These are phyloP conservation scores for Typhlichthys eigenmanni DNA, from an alignment of 2,797 vertebrate species.

Conservation along the genomic window DNA sequence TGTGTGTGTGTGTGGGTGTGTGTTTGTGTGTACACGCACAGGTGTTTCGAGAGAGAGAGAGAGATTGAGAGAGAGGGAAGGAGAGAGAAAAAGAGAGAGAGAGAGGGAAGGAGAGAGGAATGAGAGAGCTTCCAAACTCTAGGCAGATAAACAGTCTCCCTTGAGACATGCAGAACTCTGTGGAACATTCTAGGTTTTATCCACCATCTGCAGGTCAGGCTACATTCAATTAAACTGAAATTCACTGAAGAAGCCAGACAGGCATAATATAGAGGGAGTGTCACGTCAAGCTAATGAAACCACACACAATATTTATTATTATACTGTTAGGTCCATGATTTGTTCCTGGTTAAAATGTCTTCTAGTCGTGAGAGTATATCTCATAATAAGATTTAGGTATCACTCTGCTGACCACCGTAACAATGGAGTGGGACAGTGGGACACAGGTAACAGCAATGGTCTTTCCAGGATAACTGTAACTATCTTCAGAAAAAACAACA, in stretches of 20 bases:
- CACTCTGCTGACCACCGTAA: no score
- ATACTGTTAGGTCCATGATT: background rate
- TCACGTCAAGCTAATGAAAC: conserved; percentile 1
- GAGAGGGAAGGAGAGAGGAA: conserved; percentile 1
- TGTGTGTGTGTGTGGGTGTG: conserved; percentile 1
- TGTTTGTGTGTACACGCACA: background rate
- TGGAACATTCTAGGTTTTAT: conserved; percentile 22
- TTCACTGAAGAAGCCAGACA: conserved; percentile 14
- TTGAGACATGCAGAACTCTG: conserved; percentile 30
- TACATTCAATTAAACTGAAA: conserved; percentile 25
- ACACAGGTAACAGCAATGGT: no score
- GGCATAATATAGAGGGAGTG: conserved; percentile 3
- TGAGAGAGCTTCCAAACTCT: conserved; percentile 55
- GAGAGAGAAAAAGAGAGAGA: conserved; percentile 10
- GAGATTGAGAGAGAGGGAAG: conserved; percentile 6
- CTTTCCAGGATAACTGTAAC: no score
- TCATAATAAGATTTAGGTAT: no score
- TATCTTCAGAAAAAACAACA: no score
- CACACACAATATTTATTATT: background rate
- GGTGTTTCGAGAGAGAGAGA: background rate
- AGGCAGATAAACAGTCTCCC: conserved; percentile 53
- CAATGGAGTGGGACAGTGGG: no score
- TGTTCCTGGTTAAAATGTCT: no score
- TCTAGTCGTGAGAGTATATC: no score
- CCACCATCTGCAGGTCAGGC: conserved; percentile 27